Conservation (phyloP, 2,888 invertebrate genomes). For the Argynnis bischoffii region DNA sequence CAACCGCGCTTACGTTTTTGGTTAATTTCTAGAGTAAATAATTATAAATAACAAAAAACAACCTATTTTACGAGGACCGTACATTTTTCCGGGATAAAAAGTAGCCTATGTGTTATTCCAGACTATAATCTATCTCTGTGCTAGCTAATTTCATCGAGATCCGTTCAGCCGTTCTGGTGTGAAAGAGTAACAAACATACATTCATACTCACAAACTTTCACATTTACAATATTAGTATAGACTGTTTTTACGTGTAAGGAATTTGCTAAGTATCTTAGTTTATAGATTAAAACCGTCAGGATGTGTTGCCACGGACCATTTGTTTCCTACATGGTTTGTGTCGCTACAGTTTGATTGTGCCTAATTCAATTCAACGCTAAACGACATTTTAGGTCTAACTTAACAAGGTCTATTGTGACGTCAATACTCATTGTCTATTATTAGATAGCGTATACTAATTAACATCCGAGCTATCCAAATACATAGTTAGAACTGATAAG, state of each 20-base stretch:
- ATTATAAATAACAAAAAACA: too few relatives aligned
- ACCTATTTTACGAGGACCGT: too few relatives aligned
- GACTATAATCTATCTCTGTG: too few relatives aligned
- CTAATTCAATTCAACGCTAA: constrained; percentile 17
- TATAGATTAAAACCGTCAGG: background rate
- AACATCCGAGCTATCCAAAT: constrained; percentile 7
- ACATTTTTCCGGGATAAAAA: too few relatives aligned
- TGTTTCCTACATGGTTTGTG: constrained; percentile 23
- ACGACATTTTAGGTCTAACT: constrained; percentile 1
- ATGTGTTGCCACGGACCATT: constrained; percentile 11
- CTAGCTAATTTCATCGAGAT: too few relatives aligned
- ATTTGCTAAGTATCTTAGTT: background rate
- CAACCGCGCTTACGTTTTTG: too few relatives aligned
- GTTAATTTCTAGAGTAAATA: too few relatives aligned
- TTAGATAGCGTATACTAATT: constrained; percentile 17
- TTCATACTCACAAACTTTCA: too few relatives aligned
- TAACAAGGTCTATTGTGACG: constrained; percentile 22
- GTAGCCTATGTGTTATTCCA: too few relatives aligned
- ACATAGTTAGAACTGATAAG: constrained; percentile 8
- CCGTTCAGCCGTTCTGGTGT: too few relatives aligned
- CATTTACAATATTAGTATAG: too few relatives aligned
- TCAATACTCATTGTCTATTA: constrained; percentile 17
- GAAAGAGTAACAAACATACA: too few relatives aligned
- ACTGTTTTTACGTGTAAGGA: background rate
- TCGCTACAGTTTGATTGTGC: constrained; percentile 14